Base-by-base conservation (phyloP, 2,888 invertebrate genomes). In the Lapara coniferarum region DNA sequence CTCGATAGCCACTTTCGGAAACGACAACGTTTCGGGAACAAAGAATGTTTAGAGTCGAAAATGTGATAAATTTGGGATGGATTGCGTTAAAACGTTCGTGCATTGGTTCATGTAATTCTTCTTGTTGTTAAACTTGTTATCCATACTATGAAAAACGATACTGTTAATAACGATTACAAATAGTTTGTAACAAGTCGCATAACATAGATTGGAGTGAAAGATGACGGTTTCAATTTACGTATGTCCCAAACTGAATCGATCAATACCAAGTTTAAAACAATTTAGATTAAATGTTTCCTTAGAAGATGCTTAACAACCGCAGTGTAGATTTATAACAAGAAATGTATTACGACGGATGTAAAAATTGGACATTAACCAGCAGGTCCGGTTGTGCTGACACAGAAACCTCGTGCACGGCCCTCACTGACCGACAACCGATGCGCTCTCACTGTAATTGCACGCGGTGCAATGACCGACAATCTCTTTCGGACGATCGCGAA, bases 371-470 rank as follows among this genome's bases (percentile, higher is more conserved):
- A n/a, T 52, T 37, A 66, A 55, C 66, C 55, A 75, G 73, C 75
- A 74, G 73, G 82, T 88, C 87, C 86, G 86, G 88, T 86, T 81
- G 78, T 70, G 73, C 69, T 89, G 89, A 89, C 89, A 86, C 88
- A 90, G 81, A 89, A 89, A 90, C 89, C 89, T 74, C 81, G 85
- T 85, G 86, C 81, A 79, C 85, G 77, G 78, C 58, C 72, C 77
- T 72, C 75, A 66, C 63, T 83, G 84, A 82, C 79, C 80, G 79
- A 81, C 81, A 81, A 76, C 74, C 69, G 68, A 71, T 71, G 66
- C 75, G 80, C 77, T 78, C 82, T 81, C 81, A 78, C 81, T 78
- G 76, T 83, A 85, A 85, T 85, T 87, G 82, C 82, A 82, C 69
- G 66, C 82, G 71, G 88, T 81, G 81, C 85, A 86, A 80, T 74